phyloP scores from a whole-genome alignment of 1,140 invertebrate species.

The Cydia strobilella region DNA sequence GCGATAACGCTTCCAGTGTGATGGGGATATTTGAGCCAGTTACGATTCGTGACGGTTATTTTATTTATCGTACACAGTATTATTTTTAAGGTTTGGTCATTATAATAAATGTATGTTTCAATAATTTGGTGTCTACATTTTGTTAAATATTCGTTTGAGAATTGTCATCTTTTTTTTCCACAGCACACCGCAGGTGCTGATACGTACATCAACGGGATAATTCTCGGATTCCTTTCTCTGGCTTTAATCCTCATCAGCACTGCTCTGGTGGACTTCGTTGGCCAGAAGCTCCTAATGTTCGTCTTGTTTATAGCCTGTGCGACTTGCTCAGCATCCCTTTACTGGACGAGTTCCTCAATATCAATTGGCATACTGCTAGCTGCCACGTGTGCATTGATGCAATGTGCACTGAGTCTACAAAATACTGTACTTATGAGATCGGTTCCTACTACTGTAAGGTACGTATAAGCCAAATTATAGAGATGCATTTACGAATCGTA shows the following conservation, averaged over 20 bases:
- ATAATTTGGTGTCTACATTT: no score
- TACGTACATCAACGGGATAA: conserved; percentile 59
- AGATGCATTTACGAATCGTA: no score
- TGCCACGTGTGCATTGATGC: conserved; percentile 1
- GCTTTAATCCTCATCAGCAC: conserved; percentile 46
- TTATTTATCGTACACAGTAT: no score
- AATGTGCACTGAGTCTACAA: conserved; percentile 14
- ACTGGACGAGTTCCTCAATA: conserved; percentile 38
- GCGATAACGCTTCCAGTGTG: no score
- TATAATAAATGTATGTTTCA: no score
- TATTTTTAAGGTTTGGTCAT: no score
- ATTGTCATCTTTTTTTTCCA: conserved; percentile 35
- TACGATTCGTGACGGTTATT: no score
- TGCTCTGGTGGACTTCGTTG: conserved; percentile 46
- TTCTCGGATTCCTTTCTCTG: conserved; percentile 51
- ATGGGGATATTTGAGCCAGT: no score
- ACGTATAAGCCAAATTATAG: background rate
- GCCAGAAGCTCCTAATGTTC: conserved; percentile 54
- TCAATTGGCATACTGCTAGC: conserved; percentile 11
- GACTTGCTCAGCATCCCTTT: conserved; percentile 44
- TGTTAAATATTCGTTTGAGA: no score
- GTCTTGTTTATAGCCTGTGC: conserved; percentile 44
- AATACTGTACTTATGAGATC: background rate
- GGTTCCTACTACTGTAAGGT: conserved; percentile 20
- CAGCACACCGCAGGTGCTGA: conserved; percentile 57